Conservation (phyloP, 1,140 invertebrate species). For the Melanaphis sacchari region DNA sequence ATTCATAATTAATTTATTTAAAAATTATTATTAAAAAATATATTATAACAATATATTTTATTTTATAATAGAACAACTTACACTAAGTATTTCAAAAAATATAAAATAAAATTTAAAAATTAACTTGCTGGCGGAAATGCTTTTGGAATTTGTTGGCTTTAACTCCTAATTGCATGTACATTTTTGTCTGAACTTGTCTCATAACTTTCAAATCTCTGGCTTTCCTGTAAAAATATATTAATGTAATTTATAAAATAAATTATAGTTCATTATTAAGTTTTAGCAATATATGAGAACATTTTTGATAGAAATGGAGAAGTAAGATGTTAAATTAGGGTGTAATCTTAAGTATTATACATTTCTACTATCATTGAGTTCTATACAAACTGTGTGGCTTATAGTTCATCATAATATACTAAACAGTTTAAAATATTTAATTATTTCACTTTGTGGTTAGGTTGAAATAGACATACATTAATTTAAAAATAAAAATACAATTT, state of each 20-base stretch:
- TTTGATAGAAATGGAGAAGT: background rate
- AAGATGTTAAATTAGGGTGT: background rate
- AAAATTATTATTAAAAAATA: background rate
- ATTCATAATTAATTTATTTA: background rate
- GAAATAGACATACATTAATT: too few species aligned
- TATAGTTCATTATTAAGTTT: background rate
- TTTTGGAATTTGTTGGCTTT: slow-evolving; percentile 87
- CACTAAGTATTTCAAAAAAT: background rate
- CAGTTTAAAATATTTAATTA: too few species aligned
- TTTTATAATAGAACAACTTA: background rate
- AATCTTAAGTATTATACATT: background rate
- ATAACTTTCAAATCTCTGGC: slow-evolving; percentile 85
- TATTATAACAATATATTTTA: background rate
- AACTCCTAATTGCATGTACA: slow-evolving; percentile 76
- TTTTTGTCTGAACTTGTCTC: slow-evolving; percentile 80
- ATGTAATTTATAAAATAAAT: background rate
- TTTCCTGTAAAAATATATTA: slow-evolving; percentile 69
- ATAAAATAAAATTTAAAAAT: slow-evolving; percentile 69
- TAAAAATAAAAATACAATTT: too few species aligned
- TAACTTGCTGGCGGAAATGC: slow-evolving; percentile 81
- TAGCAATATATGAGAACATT: background rate
- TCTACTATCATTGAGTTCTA: background rate
- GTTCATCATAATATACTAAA: background rate
- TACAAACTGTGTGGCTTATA: background rate
- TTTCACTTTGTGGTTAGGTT: too few species aligned